Base-by-base conservation (phyloP, 2,888 invertebrate species). In the Polymixis flavicincta region DNA sequence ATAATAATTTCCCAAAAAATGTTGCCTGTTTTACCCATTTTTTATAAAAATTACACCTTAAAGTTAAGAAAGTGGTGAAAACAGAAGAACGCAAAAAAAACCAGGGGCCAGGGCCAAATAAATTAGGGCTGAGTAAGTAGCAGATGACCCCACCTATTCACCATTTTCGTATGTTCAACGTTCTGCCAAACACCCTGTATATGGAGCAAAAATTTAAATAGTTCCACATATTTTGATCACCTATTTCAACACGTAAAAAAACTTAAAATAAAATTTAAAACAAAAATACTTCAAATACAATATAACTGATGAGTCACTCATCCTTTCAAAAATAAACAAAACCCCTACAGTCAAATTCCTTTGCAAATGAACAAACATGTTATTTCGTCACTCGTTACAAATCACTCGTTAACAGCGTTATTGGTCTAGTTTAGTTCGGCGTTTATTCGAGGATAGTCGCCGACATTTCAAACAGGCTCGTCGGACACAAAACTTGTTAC, bases 391-490 rank as follows among this genome's bases (percentile, higher is more conserved):
- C 54, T 61, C 13, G 81, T 71, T 70, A 75, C 76, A 84, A 78
- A 82, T 86, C 69, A 76, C 67, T 60, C 65, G n/a, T 67, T 72
- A 83, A 69, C 69, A 48, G 82, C 78, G 76, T 85, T 85, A 89
- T 86, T 89, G 91, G 80, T 92, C 93, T 85, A 91, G 91, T 92
- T 93, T 90, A 86, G 89, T 87, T 87, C 85, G 74, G 60, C 72
- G 84, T 32, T 59, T 32, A 85, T 89, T 88, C 80, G 82, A 79
- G 72, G 85, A 89, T 87, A 87, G 86, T 84, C 83, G 88, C 81
- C 90, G 90, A 91, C 92, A 92, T 93, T 92, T 91, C 83, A 89
- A 94, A 93, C 93, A 87, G 87, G 92, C 90, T 89, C 82, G 77
- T 74, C 82, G 77, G 80, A 85, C 88, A 89, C 87, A 87, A 83